Evolutionary conservation across 2,113 vertebrate species (phyloP), one percentile per base, ranked within the genome.

Genomic region (Phycodurus eques): DNA sequence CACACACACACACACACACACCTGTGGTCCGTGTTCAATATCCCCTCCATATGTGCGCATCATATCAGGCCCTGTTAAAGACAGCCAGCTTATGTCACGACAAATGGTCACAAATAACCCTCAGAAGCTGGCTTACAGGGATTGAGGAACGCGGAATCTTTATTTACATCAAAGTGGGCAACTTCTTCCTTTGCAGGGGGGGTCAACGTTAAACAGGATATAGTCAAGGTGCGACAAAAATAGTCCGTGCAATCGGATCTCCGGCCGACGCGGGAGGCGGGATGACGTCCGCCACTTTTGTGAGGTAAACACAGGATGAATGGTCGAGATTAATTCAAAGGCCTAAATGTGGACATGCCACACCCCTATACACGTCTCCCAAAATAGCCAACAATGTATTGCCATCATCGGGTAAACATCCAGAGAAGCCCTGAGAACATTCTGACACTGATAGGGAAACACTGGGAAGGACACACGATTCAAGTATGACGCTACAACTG

Each of bases 261-360:
- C 83, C 78, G 83, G 85, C 19, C 51, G 5, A 70, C 77, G 43
- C 8, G 79, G 70, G 81, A 77, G 81, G 72, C 69, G 79, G 90
- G 72, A 70, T 14, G 11, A 74, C 69, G 82, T 85, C 85, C 74
- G 72, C 49, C 49, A 17, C 78, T 83, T 87, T 79, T 85, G 83
- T 90, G 85, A 80, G 80, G 87, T 91, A 88, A 92, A 92, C 90
- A 92, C 84, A 91, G 90, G 90, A 92, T 88, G 86, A 88, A 73
- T 72, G 80, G 72, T 82, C 88, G 85, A 85, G 86, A 92, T 82
- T 81, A 80, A 90, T 78, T 66, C 85, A 71, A 81, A 42, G 49
- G 76, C 75, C 88, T 90, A 87, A 90, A 90, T 81, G 84, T 84
- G 66, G 89, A 78, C 76, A 68, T 83, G n/a, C 81, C 87, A 84